Evolutionary conservation across 2,888 invertebrate species (phyloP), one percentile per base, ranked within the genome.

Genomic region (Gibbula magus): DNA sequence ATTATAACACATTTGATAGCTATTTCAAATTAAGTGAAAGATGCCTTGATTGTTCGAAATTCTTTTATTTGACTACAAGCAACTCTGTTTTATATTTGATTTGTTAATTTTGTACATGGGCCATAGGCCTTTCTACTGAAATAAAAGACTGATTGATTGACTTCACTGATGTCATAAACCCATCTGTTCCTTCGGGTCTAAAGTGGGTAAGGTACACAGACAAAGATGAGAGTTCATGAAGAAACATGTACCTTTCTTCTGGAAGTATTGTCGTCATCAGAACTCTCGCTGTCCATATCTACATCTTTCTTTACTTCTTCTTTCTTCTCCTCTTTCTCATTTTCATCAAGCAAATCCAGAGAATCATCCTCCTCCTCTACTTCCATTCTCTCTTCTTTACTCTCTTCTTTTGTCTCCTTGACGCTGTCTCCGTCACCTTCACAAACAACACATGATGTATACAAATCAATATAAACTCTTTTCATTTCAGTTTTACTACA

Each of bases 331-430:
- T n/a, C 73, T 25, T 67, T 80, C n/a, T 81, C 39, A 75, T 81
- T 77, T 32, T 86, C 87, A 51, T 80, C 88, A 8, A 83, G 84
- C 18, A 88, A 78, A 83, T 89, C 88, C 32, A 88, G 80, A 18
- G 84, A 81, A 79, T 89, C 87, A 66, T 85, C 85, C 51, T 87
- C 86, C 78, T 86, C 87, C n/a, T 84, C 83, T 20, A 81, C 74
- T 8, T 82, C 83, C 83, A 80, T 80, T 8, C 67, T 73, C 32
- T 82, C 74, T 18, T 79, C 82, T 16, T 61, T 75, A 54, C 5
- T 52, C 16, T 39, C 56, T 20, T 39, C 52, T 51, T 77, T 54
- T 32, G 32, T 10, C 32, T 75, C 61, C 54, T 56, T 54, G n/a
- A 7, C 61, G 66, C 35, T 13, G 18, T 73, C 67, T 67, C 78